These are phyloP conservation scores for Eudasyphora cyanicolor DNA, from an alignment of 2,888 invertebrate species.

Conservation along the genomic window DNA sequence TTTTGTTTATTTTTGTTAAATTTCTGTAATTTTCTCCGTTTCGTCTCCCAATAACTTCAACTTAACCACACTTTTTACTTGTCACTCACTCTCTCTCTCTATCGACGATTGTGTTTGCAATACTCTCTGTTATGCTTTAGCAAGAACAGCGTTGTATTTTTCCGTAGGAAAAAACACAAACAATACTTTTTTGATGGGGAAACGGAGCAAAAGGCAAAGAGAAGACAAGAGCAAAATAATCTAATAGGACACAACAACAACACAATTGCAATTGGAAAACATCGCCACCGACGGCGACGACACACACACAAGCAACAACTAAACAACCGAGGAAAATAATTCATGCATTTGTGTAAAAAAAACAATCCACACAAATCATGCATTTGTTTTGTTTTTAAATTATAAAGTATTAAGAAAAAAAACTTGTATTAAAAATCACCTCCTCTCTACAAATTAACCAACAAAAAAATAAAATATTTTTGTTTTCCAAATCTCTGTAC, in stretches of 20 bases:
- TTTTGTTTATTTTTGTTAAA: constrained; percentile 31
- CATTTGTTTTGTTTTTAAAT: constrained; percentile 39
- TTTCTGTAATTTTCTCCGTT: constrained; percentile 23
- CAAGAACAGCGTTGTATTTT: constrained; percentile 7
- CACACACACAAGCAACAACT: constrained; percentile 54
- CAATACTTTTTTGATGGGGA: too few relatives aligned
- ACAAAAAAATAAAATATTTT: constrained; percentile 35
- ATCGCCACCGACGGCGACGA: constrained; percentile 16
- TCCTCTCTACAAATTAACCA: constrained; percentile 48
- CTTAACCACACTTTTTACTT: constrained; percentile 68
- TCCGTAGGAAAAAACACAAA: constrained; percentile 5
- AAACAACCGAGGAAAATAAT: background rate
- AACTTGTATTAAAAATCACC: constrained; percentile 61
- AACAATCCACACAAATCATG: constrained; percentile 41
- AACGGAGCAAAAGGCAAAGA: background rate
- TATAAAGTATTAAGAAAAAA: too few relatives aligned
- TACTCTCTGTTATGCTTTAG: constrained; percentile 32
- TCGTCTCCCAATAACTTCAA: constrained; percentile 38
- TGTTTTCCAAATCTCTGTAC: background rate
- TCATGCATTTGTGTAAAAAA: background rate
- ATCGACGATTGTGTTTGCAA: constrained; percentile 42
- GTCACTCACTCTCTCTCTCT: constrained; percentile 45
- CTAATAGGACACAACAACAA: constrained; percentile 31
- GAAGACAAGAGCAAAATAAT: constrained; percentile 18
- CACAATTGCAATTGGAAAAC: constrained; percentile 47